These are phyloP conservation scores for Sceloporus undulatus DNA, from an alignment of 2,113 vertebrate species.

Conservation along the genomic window DNA sequence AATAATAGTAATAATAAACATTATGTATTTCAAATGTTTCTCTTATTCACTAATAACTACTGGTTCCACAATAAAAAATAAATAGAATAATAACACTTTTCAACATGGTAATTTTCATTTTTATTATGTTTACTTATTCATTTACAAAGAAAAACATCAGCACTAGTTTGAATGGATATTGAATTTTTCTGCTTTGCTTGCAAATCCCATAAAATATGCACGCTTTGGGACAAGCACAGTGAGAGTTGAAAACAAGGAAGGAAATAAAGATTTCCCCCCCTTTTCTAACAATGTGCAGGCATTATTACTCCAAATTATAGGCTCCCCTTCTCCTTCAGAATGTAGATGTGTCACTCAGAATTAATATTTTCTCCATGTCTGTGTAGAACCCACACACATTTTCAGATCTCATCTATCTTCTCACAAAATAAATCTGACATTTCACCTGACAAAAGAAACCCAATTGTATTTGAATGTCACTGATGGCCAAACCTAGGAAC, in stretches of 20 bases:
- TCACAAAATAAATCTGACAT: background rate
- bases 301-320: background rate
- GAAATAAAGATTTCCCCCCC: background rate
- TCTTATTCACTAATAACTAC: conserved; percentile 25
- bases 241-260: background rate
- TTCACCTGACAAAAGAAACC: background rate
- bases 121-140: conserved; percentile 25
- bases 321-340: background rate
- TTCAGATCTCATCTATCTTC: background rate
- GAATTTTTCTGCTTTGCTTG: background rate
- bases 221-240: background rate
- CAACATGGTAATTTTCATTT: conserved; percentile 29
- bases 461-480: background rate
- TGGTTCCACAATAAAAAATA: background rate
- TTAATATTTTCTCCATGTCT: background rate
- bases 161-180: conserved; percentile 17
- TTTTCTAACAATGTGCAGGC: background rate
- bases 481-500: background rate
- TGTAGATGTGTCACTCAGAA: background rate
- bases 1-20: background rate
- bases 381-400: background rate
- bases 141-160: conserved; percentile 13
- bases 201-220: conserved; percentile 27
- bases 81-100: conserved; percentile 25
- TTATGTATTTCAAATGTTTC: background rate